Evolutionary conservation across 53 echinoderm and acorn worm species (phyloP).

Genomic region (Echinometra lucunter): DNA sequence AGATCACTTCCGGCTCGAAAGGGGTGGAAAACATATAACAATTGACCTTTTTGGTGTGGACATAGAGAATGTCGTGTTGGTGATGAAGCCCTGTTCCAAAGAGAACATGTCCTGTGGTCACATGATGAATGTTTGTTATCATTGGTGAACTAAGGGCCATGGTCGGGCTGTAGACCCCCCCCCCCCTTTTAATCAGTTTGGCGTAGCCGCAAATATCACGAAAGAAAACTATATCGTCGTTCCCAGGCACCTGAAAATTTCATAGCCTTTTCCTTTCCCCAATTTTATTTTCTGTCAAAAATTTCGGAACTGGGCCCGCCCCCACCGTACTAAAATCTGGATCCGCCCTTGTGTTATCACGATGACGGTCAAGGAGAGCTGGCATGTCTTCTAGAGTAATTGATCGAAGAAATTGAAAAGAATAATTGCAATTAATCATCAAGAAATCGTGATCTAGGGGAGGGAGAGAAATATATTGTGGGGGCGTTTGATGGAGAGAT

Average conservation of each 20-base stretch:
- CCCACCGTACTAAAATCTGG: too few relatives aligned
- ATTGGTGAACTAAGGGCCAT: too few relatives aligned
- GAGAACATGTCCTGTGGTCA: background rate
- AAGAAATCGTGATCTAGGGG: background rate
- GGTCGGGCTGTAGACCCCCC: too few relatives aligned
- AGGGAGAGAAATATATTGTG: background rate
- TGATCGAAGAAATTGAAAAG: background rate
- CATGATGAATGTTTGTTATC: background rate
- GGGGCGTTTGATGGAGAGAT: background rate
- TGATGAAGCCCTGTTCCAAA: background rate
- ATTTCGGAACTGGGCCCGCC: too few relatives aligned
- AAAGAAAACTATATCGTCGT: too few relatives aligned
- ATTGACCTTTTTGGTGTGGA: background rate
- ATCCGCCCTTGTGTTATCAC: too few relatives aligned
- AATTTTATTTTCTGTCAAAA: too few relatives aligned
- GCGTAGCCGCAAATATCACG: too few relatives aligned
- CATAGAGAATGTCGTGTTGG: background rate
- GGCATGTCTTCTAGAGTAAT: background rate
- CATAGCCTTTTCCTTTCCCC: too few relatives aligned
- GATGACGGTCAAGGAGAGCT: background rate
- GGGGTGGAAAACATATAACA: background rate
- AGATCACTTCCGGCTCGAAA: background rate
- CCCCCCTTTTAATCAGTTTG: too few relatives aligned
- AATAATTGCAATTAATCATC: background rate
- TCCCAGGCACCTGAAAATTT: too few relatives aligned